Base-by-base conservation (phyloP, 1,140 invertebrate genomes). In the Pogonus chalceus region DNA sequence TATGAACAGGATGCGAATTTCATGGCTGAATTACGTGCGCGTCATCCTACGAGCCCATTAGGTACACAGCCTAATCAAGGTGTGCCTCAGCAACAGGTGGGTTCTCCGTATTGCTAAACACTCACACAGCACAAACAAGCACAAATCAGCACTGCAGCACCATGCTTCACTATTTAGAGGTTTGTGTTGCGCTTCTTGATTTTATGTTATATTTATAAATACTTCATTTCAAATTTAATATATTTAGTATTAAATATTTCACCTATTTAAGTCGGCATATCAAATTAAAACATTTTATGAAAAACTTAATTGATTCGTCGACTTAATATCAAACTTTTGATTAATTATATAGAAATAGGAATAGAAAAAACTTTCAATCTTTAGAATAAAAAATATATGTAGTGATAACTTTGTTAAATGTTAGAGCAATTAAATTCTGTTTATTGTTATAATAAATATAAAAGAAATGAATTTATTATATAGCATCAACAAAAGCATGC, bases 1-100 rank as follows among this genome's bases (percentile, higher is more conserved):
- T 79, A 79, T 58, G 77, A 79, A 47, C 80, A 84, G 60, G 82
- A 83, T 59, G 77, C 77, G 24, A 79, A 80, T 54, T 84, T 82
- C 57, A 66, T 84, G 56, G 76, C 77, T 2, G 80, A 83, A 62
- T 63, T 83, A 14, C 69, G 79, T 35, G 75, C 80, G 2, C 67
- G 80, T 2, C 78, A 81, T 59, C 62, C 47, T 7, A 14, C 47
- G 3, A 49, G 9, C 7, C 10, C 61, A 60, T 51, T 49, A 61
- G 48, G 53, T 37, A 23, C 37, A 18, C 62, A 64, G 20, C 74
- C 63, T 56, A 60, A 18, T 12, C 37, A 43, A 43, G 59, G 2
- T 60, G 66, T 49, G 65, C 64, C 24, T 60, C 60, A n/a, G 60
- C 65, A 1, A 60, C 64, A 10, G 62, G 64, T 1, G 46, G 62